Conservation (phyloP, 2,888 invertebrate species). For the Teinopalpus imperialis region DNA sequence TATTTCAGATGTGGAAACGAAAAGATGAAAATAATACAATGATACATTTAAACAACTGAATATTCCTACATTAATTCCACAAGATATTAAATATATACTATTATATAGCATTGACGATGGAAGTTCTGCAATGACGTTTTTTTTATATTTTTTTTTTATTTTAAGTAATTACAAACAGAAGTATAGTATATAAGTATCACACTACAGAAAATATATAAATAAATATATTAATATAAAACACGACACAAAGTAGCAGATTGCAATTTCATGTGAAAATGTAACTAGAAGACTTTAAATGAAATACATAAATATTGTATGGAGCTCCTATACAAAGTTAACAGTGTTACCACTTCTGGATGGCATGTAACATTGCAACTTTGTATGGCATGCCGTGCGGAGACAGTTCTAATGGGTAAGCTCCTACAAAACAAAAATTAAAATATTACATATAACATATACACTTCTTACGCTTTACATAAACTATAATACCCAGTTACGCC, state of each 20-base stretch:
- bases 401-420: conserved; percentile 22
- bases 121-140: conserved; percentile 60
- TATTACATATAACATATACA: conserved; percentile 77
- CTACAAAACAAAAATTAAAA: conserved; percentile 56
- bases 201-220: conserved; percentile 63
- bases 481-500: conserved; percentile 77
- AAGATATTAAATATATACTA: conserved; percentile 66
- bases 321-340: conserved; percentile 37
- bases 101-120: conserved; percentile 61
- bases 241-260: conserved; percentile 70
- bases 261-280: conserved; percentile 63
- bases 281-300: conserved; percentile 67
- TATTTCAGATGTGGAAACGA: conserved; percentile 48
- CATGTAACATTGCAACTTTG: conserved; percentile 31
- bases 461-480: conserved; percentile 77
- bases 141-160: conserved; percentile 63
- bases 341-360: conserved; percentile 20
- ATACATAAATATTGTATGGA: conserved; percentile 51
- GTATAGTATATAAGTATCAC: too few relatives aligned
- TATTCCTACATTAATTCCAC: conserved; percentile 65
- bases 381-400: conserved; percentile 26
- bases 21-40: conserved; percentile 47
- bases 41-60: conserved; percentile 57
- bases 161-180: conserved; percentile 74
- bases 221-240: conserved; percentile 66